Evolutionary conservation across 2,797 vertebrate genomes (phyloP).

Genomic region (Delichon dasypus): DNA sequence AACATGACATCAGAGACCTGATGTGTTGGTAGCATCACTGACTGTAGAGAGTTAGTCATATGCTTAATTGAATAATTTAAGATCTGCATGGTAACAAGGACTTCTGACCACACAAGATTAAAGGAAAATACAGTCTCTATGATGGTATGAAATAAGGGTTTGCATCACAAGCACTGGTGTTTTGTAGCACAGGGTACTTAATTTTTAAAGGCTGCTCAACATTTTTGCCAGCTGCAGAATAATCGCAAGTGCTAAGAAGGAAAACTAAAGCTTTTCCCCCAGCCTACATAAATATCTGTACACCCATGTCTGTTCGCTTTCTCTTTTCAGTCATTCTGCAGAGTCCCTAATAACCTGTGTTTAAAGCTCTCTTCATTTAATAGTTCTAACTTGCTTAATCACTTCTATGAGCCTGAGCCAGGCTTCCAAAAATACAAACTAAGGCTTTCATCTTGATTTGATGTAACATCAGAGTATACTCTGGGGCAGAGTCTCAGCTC

Average conservation of each 20-base stretch:
- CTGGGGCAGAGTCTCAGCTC: background rate
- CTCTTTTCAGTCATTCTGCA: background rate
- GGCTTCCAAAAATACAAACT: background rate
- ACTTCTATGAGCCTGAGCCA: background rate
- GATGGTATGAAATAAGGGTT: background rate
- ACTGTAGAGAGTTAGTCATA: background rate
- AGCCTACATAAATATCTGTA: background rate
- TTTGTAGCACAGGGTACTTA: background rate
- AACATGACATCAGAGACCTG: background rate
- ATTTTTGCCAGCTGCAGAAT: background rate
- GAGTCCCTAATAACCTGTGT: background rate
- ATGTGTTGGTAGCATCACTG: background rate
- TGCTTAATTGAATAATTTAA: background rate
- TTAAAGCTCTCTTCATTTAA: background rate
- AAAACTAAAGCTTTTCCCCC: background rate
- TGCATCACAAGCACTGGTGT: background rate
- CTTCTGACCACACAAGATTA: background rate
- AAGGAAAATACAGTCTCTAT: background rate
- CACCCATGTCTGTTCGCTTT: background rate
- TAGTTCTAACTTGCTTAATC: background rate
- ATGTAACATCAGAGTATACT: background rate
- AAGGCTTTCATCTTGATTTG: background rate
- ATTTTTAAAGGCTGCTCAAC: background rate
- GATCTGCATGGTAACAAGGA: background rate
- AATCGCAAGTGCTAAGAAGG: background rate